Conservation (phyloP, 2,797 vertebrate genomes). For the Tiaroga cobitis region DNA sequence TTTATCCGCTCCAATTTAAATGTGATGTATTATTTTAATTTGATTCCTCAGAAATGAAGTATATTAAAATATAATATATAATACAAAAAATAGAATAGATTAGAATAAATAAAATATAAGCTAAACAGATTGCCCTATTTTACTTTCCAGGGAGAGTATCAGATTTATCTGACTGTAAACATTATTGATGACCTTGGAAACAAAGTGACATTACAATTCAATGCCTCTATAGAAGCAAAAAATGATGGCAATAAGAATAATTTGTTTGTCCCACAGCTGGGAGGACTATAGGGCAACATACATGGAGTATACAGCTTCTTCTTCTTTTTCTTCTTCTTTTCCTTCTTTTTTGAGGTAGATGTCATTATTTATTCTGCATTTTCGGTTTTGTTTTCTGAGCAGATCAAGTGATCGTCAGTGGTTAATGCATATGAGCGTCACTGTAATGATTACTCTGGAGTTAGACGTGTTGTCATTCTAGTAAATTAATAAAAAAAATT, state of each 20-base stretch:
- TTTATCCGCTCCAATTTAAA: background rate
- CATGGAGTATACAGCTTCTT: background rate
- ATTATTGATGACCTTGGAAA: constrained; percentile 28
- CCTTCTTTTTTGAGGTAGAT: background rate
- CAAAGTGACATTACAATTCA: background rate
- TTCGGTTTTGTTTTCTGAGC: background rate
- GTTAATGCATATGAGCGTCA: background rate
- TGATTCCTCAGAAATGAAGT: background rate
- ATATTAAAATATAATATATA: background rate
- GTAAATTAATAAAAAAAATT: background rate
- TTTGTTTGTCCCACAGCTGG: constrained; percentile 39
- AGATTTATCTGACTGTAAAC: background rate
- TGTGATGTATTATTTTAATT: background rate
- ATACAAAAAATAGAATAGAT: background rate
- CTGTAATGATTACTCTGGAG: background rate
- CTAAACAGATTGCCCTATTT: background rate
- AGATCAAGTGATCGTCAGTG: background rate
- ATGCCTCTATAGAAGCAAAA: background rate
- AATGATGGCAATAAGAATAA: background rate
- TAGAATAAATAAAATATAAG: too few relatives aligned
- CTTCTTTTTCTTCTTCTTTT: background rate
- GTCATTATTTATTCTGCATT: background rate
- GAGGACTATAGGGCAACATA: constrained; percentile 23
- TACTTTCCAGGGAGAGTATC: constrained; percentile 45
- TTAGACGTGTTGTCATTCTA: background rate